These are phyloP conservation scores for Sciurus vulgaris DNA, from an alignment of 2,797 vertebrate genomes.

Conservation along the genomic window DNA sequence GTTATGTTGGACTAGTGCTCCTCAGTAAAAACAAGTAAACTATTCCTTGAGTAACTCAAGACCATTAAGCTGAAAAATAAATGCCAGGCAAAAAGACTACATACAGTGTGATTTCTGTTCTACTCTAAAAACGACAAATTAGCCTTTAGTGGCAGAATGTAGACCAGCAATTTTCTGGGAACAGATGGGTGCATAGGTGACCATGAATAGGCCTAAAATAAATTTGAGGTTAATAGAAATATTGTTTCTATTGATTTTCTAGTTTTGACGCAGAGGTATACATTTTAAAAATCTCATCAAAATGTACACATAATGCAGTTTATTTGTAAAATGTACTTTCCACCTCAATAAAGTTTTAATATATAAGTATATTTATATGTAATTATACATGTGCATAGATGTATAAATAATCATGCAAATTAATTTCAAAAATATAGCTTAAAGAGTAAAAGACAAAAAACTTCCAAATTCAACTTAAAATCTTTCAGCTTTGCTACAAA, in stretches of 20 bases:
- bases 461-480: not conserved
- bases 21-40: not conserved
- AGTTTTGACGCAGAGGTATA: not conserved
- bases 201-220: not conserved
- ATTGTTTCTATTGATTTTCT: not conserved
- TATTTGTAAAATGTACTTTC: not conserved
- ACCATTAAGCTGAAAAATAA: not conserved
- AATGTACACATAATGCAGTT: not conserved
- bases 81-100: not conserved
- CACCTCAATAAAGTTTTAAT: not conserved
- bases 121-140: not conserved
- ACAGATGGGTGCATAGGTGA: no score
- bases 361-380: not conserved
- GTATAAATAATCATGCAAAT: not conserved
- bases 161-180: not conserved
- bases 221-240: not conserved
- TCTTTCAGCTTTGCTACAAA: not conserved
- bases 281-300: not conserved
- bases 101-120: not conserved
- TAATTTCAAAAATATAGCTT: not conserved
- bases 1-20: not conserved
- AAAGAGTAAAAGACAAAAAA: not conserved
- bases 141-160: not conserved
- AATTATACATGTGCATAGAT: not conserved
- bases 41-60: not conserved